Evolutionary conservation across 2,113 vertebrate genomes (phyloP).

Genomic region (Actenoides lindsayi): DNA sequence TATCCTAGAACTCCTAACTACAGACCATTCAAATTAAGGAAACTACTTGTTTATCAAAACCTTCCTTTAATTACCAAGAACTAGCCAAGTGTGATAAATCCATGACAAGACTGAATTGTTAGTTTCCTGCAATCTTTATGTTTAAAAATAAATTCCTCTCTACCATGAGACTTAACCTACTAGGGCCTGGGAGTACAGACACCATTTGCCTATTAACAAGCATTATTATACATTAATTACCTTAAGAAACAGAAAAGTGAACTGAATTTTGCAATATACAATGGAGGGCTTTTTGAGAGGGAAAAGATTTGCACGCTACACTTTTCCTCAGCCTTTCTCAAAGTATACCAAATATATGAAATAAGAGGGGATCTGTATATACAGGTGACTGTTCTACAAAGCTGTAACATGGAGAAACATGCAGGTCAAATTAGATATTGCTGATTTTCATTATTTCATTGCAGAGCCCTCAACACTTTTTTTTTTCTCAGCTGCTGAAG

Average conservation of each 20-base stretch:
- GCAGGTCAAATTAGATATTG: background rate
- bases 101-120: background rate
- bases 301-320: background rate
- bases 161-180: background rate
- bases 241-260: background rate
- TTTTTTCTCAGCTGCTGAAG: background rate
- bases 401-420: background rate
- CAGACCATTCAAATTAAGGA: background rate
- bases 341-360: background rate
- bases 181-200: background rate
- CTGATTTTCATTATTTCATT: background rate
- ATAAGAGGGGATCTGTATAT: background rate
- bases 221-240: background rate
- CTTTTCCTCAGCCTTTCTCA: background rate
- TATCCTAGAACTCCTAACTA: background rate
- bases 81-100: slow-evolving; percentile 19
- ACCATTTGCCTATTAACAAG: background rate
- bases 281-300: background rate
- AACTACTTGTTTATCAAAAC: slow-evolving; percentile 23
- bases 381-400: background rate
- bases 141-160: slow-evolving; percentile 20
- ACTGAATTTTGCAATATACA: background rate
- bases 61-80: slow-evolving; percentile 22
- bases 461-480: background rate
- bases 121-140: background rate